Base-by-base conservation (phyloP, 2,888 invertebrate genomes). In the Gastracanthus pulcherrimus region DNA sequence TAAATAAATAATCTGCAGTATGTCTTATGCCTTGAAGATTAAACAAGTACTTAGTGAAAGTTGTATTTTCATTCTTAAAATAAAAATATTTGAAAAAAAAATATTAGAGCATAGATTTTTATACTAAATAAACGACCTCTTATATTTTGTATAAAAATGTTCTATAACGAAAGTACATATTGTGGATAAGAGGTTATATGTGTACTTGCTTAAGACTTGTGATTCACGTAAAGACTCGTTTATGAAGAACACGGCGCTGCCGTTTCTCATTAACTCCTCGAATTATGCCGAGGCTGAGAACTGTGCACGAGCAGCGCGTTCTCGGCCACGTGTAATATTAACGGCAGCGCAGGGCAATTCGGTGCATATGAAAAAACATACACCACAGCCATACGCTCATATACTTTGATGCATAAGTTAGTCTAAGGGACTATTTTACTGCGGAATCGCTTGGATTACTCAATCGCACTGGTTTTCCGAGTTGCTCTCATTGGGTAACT, bases 181-280 rank as follows among this genome's bases (percentile, higher is more conserved):
- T 16, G n/a, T n/a, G 29, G 31, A 3, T 26, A 26, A 2, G 16
- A 0, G 11, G 34, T 11, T 3, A 38, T 58, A 29, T 58, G 70
- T 55, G 41, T 71, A 38, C 71, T 48, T 41, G 38, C 72, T 74
- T 19, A 11, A 19, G 62, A 62, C 19, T 62, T 36, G 62, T 62
- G 62, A 62, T 62, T 62, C 62, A 62, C 62, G 36, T 62, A 74
- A 74, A 74, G 72, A 74, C 45, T 64, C 75, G 75, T 64, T 75
- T 75, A 75, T 23, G 75, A 64, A 64, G 75, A 75, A 64, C 75
- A 64, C 75, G 75, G 9, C 29, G 75, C 75, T 51, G 75, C 64
- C 76, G 76, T 76, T 76, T 76, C 76, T 76, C 76, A 76, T 76
- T 69, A 76, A 55, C 69, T 69, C 69, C 76, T 78, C 78, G 70